Evolutionary conservation across 2,797 vertebrate genomes (phyloP), one percentile per base, ranked within the genome.

Genomic region (Apodemus agrarius): DNA sequence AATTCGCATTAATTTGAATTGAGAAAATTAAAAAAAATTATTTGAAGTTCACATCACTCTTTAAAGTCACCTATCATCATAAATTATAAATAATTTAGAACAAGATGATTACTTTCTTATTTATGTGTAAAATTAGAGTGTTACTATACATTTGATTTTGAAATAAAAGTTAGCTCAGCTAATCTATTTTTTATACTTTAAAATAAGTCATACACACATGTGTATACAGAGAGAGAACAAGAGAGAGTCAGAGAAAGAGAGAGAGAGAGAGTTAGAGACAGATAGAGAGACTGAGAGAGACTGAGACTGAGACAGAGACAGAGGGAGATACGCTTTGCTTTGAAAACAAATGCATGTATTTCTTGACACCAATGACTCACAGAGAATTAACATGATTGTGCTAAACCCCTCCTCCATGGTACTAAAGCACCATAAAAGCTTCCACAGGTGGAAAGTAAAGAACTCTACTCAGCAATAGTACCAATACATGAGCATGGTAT

Each of bases 11-110:
- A 79, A 59, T 78, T 88, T 72, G 34, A 72, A 46, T 96, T 88
- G 84, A 43, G 13, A 91, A 93, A 93, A 81, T 29, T 12, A 29
- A 80, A 79, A 65, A 67, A 63, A 43, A 61, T 24, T 86, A 78
- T 91, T 96, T 89, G 31, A 75, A 84, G 31, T 96, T 78, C 29
- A 54, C 21, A 54, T 16, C 6, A 46, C 26, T 93, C 63, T 81
- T 90, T 93, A 87, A 93, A 92, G 89, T 22, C 9, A 69, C 6
- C 49, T 61, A n/a, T 83, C 69, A 83, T n/a, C 67, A 72, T 19
- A 72, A 72, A 72, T 72, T 72, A 29, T 90, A 72, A 92, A 92
- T 74, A 84, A 74, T 90, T 94, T 89, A 81, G 59, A 79, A 79
- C 43, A 79, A 87, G 29, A 61, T 61, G 12, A 87, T 69, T 63